A percentile compares a stretch with the other conserved stretches of the same genome.
Conservation (phyloP, 1,140 invertebrate species). For the Philopotamus ludificatus region DNA sequence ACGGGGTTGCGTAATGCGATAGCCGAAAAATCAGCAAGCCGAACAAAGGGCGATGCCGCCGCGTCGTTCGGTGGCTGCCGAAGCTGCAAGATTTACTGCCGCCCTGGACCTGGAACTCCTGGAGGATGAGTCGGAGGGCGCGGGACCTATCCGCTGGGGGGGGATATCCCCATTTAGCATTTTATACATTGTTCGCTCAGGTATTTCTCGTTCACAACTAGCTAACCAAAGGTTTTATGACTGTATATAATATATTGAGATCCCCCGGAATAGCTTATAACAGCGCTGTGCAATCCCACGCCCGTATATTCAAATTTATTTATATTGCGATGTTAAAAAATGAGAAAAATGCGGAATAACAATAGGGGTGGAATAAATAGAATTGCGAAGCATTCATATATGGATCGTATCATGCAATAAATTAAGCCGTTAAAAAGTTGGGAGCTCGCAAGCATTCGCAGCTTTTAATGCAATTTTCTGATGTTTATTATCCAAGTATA, state of each 20-base stretch:
- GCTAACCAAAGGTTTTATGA: neutral
- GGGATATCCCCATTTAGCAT: constrained; percentile 7
- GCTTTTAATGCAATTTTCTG: too few species aligned
- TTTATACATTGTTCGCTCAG: constrained; percentile 3
- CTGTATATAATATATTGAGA: constrained; percentile 3
- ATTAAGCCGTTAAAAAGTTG: too few species aligned
- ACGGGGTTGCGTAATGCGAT: neutral
- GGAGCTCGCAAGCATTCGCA: too few species aligned
- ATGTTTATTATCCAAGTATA: too few species aligned
- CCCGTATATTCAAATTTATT: too few species aligned
- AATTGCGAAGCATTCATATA: too few species aligned
- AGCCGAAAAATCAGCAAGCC: neutral
- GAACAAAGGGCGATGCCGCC: neutral
- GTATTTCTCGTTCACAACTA: neutral
- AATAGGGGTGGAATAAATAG: too few species aligned
- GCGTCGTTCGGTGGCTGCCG: neutral
- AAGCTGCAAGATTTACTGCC: neutral
- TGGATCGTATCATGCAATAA: too few species aligned
- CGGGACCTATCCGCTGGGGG: neutral
- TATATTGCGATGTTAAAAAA: too few species aligned
- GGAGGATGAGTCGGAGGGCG: neutral
- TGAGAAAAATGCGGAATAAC: too few species aligned
- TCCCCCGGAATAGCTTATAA: too few species aligned
- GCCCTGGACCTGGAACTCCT: neutral
- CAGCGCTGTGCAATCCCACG: too few species aligned